phyloP scores from a whole-genome alignment of 1,140 invertebrate genomes.

The Drosophila sp. region DNA sequence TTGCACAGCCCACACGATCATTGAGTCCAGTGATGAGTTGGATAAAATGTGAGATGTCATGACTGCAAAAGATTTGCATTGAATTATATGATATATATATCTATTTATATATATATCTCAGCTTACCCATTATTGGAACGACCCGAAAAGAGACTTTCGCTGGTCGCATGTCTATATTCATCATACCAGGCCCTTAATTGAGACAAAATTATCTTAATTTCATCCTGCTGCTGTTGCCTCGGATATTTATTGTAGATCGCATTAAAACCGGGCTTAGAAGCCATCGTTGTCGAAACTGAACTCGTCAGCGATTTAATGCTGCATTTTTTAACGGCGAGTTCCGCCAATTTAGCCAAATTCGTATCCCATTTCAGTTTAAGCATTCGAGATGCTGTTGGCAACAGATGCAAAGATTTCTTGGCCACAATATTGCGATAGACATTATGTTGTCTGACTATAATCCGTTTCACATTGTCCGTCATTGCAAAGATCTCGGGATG shows the following conservation, averaged over 20 bases:
- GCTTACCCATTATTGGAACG: neutral
- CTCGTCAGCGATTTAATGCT: neutral
- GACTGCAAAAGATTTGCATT: conserved; percentile 2
- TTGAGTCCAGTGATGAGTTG: conserved; percentile 11
- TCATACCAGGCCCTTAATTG: conserved; percentile 33
- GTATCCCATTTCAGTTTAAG: conserved; percentile 33
- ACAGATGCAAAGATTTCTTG: neutral
- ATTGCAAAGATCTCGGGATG: neutral
- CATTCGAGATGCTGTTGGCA: conserved; percentile 25
- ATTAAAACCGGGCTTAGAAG: conserved; percentile 15
- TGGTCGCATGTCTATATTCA: conserved; percentile 4
- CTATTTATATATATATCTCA: neutral
- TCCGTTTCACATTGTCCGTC: neutral
- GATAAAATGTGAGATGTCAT: conserved; percentile 28
- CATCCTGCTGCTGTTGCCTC: neutral
- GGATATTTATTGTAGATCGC: conserved; percentile 6
- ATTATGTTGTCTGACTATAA: conserved; percentile 31
- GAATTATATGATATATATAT: too few species aligned
- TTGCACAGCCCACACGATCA: conserved; percentile 34
- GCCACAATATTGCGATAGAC: conserved; percentile 36
- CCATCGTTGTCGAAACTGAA: neutral
- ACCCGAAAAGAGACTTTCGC: neutral
- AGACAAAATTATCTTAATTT: neutral
- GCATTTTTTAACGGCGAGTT: conserved; percentile 9
- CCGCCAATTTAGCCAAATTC: conserved; percentile 20